Conservation (phyloP, 2,113 vertebrate species). For the Halichoeres trimaculatus region DNA sequence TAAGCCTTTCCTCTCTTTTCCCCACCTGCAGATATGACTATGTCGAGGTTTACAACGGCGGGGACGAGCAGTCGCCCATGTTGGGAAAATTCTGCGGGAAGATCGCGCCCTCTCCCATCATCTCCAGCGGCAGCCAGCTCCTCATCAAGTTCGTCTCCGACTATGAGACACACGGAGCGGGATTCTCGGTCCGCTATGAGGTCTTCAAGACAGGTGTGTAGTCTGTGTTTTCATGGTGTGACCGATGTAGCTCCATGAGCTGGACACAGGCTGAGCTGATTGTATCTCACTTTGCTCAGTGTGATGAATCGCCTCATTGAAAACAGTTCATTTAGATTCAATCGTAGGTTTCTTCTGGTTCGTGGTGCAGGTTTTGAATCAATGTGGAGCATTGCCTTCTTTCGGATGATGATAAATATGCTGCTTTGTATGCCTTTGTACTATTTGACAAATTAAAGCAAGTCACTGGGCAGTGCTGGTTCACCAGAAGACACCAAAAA, state of each 20-base stretch:
- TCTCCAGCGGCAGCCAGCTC: constrained; percentile 91
- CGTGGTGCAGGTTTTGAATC: too few species aligned
- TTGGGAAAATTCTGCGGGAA: constrained; percentile 97
- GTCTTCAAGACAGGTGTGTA: constrained; percentile 93
- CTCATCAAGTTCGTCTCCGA: constrained; percentile 98
- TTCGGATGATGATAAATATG: too few species aligned
- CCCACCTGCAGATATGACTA: constrained; percentile 91
- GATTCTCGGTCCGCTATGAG: constrained; percentile 98
- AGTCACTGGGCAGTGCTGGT: too few species aligned
- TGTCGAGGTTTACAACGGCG: constrained; percentile 95
- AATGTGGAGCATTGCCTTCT: too few species aligned
- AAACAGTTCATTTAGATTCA: not conserved
- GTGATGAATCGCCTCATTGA: not conserved
- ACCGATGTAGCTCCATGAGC: not conserved
- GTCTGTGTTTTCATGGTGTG: not conserved
- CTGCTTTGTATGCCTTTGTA: too few species aligned
- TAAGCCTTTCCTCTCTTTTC: not conserved
- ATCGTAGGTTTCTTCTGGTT: too few species aligned
- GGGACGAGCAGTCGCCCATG: constrained; percentile 84
- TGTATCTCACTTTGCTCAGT: too few species aligned
- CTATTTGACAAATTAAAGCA: too few species aligned
- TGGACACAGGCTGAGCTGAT: not conserved
- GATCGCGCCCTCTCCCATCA: constrained; percentile 93
- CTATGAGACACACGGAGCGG: constrained; percentile 97
- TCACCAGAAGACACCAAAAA: too few species aligned